These are phyloP conservation scores for Euproctis similis DNA, from an alignment of 2,888 invertebrate genomes.

Conservation along the genomic window DNA sequence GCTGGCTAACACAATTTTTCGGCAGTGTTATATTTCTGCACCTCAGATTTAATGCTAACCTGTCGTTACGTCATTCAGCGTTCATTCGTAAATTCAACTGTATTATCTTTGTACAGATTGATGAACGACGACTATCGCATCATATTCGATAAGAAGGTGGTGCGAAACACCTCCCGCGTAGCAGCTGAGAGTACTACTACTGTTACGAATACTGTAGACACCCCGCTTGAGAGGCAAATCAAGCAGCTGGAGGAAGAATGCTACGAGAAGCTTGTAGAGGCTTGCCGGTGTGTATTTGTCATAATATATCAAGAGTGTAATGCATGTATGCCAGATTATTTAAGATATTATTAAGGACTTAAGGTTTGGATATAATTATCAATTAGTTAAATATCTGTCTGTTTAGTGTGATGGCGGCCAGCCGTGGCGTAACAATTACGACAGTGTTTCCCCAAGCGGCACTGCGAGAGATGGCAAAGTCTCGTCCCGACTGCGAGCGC, in stretches of 20 bases:
- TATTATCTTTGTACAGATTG: constrained; percentile 32
- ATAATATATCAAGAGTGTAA: no score
- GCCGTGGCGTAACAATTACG: constrained; percentile 77
- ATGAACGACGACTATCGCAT: constrained; percentile 68
- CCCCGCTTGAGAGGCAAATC: constrained; percentile 45
- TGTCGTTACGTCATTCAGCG: no score
- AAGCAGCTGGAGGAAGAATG: constrained; percentile 76
- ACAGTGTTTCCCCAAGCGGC: constrained; percentile 81
- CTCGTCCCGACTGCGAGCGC: constrained; percentile 82
- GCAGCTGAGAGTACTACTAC: constrained; percentile 22
- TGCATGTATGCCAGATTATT: no score
- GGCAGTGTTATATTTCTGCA: no score
- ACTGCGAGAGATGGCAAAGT: constrained; percentile 84
- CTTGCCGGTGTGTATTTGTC: constrained; percentile 63
- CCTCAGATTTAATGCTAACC: no score
- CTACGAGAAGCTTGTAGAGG: constrained; percentile 79
- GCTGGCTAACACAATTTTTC: no score
- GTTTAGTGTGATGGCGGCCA: constrained; percentile 73
- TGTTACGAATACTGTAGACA: constrained; percentile 22
- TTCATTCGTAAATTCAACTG: no score
- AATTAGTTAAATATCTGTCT: no score
- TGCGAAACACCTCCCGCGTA: constrained; percentile 35
- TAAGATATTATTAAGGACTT: no score
- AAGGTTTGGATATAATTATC: no score
- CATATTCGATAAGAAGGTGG: constrained; percentile 69